Conservation (phyloP, 2,113 vertebrate species). For the Coracopsis vasa region DNA sequence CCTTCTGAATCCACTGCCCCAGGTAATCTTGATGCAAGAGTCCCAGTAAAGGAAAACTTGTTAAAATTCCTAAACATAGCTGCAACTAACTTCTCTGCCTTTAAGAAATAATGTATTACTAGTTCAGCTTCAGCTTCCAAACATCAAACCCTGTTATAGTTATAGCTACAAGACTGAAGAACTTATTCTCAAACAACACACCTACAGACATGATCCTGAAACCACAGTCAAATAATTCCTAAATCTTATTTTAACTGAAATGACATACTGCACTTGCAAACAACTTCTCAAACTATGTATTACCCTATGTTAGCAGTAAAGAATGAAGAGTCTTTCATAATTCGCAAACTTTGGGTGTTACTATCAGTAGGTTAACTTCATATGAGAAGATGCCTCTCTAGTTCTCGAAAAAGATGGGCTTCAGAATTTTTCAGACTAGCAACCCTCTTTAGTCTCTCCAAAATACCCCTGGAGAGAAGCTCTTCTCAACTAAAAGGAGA, state of each 20-base stretch:
- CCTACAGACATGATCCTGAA: background rate
- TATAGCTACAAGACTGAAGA: background rate
- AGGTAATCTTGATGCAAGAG: background rate
- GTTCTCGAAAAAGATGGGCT: background rate
- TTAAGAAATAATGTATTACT: background rate
- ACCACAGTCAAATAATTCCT: background rate
- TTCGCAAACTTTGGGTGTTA: background rate
- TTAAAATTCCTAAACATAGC: background rate
- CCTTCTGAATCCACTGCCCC: background rate
- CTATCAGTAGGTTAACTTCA: background rate
- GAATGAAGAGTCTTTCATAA: background rate
- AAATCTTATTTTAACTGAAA: background rate
- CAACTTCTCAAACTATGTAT: background rate
- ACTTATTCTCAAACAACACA: background rate
- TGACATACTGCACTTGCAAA: background rate
- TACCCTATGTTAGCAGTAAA: background rate
- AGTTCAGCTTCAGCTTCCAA: background rate
- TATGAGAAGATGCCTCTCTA: background rate
- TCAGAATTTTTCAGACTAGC: background rate
- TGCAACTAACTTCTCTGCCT: background rate
- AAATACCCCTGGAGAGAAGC: background rate
- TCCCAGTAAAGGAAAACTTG: background rate
- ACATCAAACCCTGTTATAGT: background rate
- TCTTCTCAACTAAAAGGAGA: background rate
- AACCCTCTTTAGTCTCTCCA: background rate